phyloP scores from a whole-genome alignment of 2,797 vertebrate genomes.

The Xiphophorus birchmanni region DNA sequence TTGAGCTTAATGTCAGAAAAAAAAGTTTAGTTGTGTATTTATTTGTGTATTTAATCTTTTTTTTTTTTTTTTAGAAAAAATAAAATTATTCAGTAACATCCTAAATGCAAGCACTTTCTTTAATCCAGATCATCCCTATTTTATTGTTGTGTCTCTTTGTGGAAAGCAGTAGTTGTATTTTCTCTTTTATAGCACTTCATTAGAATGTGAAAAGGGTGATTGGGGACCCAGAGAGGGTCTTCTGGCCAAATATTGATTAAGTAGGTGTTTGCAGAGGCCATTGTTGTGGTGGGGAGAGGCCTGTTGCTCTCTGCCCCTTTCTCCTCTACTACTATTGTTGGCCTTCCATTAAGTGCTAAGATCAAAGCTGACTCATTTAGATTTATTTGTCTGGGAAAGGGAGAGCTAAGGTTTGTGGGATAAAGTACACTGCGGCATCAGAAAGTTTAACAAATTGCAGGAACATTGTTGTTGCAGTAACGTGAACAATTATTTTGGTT shows the following conservation, averaged over 20 bases:
- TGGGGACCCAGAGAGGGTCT: conserved; percentile 85
- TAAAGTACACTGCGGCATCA: conserved; percentile 65
- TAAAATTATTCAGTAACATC: conserved; percentile 47
- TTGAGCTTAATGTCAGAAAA: not conserved
- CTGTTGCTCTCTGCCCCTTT: conserved; percentile 87
- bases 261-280: conserved; percentile 96
- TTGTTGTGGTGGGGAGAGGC: conserved; percentile 89
- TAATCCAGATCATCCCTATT: conserved; percentile 71
- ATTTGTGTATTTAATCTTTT: not conserved
- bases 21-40: not conserved
- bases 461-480: conserved; percentile 43
- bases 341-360: conserved; percentile 88
- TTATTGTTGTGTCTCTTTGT: conserved; percentile 80
- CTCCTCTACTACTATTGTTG: conserved; percentile 91
- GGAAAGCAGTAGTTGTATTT: conserved; percentile 82
- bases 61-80: conserved; percentile 8
- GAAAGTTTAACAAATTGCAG: conserved; percentile 31
- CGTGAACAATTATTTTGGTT: conserved; percentile 17
- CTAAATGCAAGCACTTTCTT: conserved; percentile 53
- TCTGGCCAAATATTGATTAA: conserved; percentile 99
- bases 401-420: conserved; percentile 71
- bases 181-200: conserved; percentile 91
- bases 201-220: conserved; percentile 96
- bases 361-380: conserved; percentile 96
- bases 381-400: conserved; percentile 97